Evolutionary conservation across 2,888 invertebrate species (phyloP).

Genomic region (Pelosia muscerda): DNA sequence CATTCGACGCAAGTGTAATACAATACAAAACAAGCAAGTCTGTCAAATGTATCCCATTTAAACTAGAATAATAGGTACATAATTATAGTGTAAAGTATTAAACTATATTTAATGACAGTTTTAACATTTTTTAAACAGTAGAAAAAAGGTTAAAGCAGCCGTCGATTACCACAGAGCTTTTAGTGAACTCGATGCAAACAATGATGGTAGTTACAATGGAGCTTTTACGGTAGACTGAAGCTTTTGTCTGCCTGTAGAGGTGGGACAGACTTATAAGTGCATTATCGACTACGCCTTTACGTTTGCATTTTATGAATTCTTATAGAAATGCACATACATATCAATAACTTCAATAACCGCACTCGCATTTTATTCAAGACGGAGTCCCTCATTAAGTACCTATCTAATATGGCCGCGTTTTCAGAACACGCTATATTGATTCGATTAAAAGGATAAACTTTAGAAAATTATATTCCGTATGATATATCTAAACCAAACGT

Average conservation of each 20-base stretch:
- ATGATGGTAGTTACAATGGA: conserved; percentile 72
- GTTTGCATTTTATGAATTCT: conserved; percentile 25
- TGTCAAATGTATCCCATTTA: neutral
- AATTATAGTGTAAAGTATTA: conserved; percentile 2
- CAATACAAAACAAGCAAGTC: neutral
- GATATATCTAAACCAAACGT: too few relatives aligned
- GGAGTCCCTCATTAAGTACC: neutral
- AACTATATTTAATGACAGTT: neutral
- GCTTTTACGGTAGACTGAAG: conserved; percentile 74
- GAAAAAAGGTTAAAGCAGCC: conserved; percentile 52
- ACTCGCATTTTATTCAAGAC: neutral
- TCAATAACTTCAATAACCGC: neutral
- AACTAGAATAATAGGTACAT: neutral
- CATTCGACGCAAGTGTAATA: neutral
- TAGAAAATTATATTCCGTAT: too few relatives aligned
- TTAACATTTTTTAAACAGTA: conserved; percentile 11
- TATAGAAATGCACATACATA: neutral
- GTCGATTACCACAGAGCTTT: conserved; percentile 72
- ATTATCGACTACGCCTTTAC: conserved; percentile 58
- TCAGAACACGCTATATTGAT: too few relatives aligned
- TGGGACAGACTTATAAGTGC: conserved; percentile 60
- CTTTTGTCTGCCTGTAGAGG: conserved; percentile 68
- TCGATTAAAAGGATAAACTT: too few relatives aligned
- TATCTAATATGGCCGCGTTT: too few relatives aligned
- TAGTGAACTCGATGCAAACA: conserved; percentile 72